Base-by-base conservation (phyloP, 2,888 invertebrate species). In the Lasioglossum villosulum region DNA sequence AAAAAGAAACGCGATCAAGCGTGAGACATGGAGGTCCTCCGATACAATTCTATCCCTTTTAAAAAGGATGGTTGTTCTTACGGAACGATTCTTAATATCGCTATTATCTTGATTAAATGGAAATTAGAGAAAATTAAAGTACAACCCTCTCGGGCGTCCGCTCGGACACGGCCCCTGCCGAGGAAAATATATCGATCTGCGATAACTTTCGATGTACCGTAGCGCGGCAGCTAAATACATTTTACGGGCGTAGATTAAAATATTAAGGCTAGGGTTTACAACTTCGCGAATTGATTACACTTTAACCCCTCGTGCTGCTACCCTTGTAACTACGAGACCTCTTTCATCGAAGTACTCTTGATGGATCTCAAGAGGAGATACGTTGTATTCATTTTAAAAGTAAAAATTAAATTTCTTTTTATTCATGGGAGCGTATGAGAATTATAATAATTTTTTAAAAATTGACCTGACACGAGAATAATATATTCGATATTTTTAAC, bases 1-100 rank as follows among this genome's bases (percentile, higher is more conserved):
- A 82, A 75, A 86, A 84, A 83, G 88, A 82, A 86, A 71, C 83
- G 86, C 90, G 89, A 89, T 88, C 90, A 81, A 84, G 77, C 89
- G 84, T 82, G 84, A 86, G 80, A 86, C 82, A 56, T 75, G 68
- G 81, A 88, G 70, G 80, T 83, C 80, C 70, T 84, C 77, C 83
- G 82, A 78, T 82, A 78, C 80, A 80, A 85, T 86, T 39, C 81
- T 82, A 37, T 84, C 70, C 80, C 82, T 80, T 52, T 63, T 63
- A 48, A 23, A 68, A 37, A 39, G 34, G 45, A 75, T 73, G 63
- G 68, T 30, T 34, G 74, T 70, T 45, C 42, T 68, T 59, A 48
- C 30, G 23, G 30, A 34, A 45, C 34, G 39, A n/a, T 56, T 59
- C 80, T 79, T 81, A 66, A 80, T 80, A 79, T 86, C 70, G 39